Conservation (phyloP, 2,113 vertebrate genomes). For the Microtus richardsoni region DNA sequence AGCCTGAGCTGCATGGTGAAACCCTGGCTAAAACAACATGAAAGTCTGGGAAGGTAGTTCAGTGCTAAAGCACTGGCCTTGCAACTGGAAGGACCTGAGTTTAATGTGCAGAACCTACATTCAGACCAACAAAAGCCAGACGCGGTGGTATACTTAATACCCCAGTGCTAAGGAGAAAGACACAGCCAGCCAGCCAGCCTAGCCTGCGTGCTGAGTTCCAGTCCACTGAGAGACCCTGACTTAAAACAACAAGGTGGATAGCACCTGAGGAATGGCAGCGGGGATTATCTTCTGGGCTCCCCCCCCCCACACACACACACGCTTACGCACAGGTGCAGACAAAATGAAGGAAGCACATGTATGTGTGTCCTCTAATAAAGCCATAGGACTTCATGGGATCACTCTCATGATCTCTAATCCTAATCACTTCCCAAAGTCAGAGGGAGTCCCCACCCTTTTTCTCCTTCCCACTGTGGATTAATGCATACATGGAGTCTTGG, state of each 20-base stretch:
- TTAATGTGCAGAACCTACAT: neutral
- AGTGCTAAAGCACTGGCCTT: neutral
- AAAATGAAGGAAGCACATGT: too few relatives aligned
- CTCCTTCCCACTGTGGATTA: neutral
- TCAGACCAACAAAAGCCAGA: neutral
- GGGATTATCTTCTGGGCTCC: neutral
- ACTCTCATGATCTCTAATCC: neutral
- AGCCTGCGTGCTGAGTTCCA: neutral
- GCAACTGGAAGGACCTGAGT: neutral
- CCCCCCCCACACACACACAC: too few relatives aligned
- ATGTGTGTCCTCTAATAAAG: neutral
- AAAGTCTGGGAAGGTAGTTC: neutral
- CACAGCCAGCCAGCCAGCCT: neutral
- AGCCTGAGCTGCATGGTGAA: too few relatives aligned
- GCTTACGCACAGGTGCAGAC: neutral
- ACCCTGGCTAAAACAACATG: neutral
- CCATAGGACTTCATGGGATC: neutral
- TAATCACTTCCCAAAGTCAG: neutral
- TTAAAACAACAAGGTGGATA: too few relatives aligned
- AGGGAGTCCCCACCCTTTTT: too few relatives aligned
- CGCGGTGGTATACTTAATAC: neutral
- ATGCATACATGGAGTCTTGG: neutral
- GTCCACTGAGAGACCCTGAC: neutral
- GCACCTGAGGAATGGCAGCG: neutral
- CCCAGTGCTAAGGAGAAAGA: too few relatives aligned